Evolutionary conservation across 2,888 invertebrate species (phyloP).

Genomic region (Exocentrus adspersus): DNA sequence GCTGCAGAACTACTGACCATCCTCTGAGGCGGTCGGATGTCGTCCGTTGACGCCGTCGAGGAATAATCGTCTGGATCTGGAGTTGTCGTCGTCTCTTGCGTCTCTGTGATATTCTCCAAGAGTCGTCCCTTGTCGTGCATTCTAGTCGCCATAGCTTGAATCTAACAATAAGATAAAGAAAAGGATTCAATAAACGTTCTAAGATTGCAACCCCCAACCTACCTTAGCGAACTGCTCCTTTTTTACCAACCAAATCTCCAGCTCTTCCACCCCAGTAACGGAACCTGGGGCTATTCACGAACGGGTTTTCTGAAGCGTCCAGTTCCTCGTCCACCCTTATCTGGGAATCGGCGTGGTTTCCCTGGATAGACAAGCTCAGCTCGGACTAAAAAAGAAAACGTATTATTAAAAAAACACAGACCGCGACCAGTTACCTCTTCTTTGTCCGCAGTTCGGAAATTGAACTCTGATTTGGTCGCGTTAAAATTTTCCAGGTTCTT

Average conservation of each 20-base stretch:
- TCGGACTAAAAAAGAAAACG: slow-evolving; percentile 38
- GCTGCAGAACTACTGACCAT: slow-evolving; percentile 56
- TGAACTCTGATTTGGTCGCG: slow-evolving; percentile 29
- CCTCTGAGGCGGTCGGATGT: slow-evolving; percentile 41
- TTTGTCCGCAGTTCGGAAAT: slow-evolving; percentile 27
- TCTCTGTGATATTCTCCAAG: slow-evolving; percentile 42
- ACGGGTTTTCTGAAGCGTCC: slow-evolving; percentile 39
- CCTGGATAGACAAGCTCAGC: slow-evolving; percentile 39
- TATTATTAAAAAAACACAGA: slow-evolving; percentile 4
- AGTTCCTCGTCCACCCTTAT: slow-evolving; percentile 36
- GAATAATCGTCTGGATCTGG: slow-evolving; percentile 37
- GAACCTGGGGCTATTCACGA: slow-evolving; percentile 38
- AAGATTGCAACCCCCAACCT: no score
- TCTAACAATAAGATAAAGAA: slow-evolving; percentile 36
- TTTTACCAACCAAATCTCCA: slow-evolving; percentile 42
- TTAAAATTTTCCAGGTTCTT: slow-evolving; percentile 54
- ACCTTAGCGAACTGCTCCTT: slow-evolving; percentile 42
- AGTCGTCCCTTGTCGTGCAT: slow-evolving; percentile 47
- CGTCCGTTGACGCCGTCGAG: slow-evolving; percentile 38
- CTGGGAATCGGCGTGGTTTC: slow-evolving; percentile 36
- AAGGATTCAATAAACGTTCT: no score
- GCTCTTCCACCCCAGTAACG: slow-evolving; percentile 42
- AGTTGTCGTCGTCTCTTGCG: slow-evolving; percentile 18
- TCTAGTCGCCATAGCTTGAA: slow-evolving; percentile 44
- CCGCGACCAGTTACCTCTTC: slow-evolving; percentile 31